A percentile compares a stretch with the other conserved stretches of the same genome.
phyloP scores from a whole-genome alignment of 2,797 vertebrate genomes.

The Hoplostethus mediterraneus region DNA sequence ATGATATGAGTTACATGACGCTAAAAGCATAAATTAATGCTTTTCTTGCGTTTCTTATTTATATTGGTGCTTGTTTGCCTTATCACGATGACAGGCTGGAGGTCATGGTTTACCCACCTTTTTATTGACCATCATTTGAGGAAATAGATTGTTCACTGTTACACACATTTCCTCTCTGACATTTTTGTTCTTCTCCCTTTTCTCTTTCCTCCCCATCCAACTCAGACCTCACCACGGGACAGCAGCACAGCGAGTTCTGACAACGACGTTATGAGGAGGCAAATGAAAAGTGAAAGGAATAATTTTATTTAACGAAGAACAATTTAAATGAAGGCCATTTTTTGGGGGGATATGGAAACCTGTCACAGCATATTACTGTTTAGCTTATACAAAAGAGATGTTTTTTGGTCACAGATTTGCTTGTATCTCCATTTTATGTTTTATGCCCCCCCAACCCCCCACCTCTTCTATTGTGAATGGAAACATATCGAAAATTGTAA shows the following conservation, averaged over 20 bases:
- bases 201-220: conserved; percentile 28
- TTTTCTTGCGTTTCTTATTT: no score
- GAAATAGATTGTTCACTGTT: conserved; percentile 19
- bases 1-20: no score
- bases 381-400: conserved; percentile 71
- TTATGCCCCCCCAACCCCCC: conserved; percentile 10
- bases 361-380: conserved; percentile 73
- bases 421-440: conserved; percentile 65
- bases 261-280: conserved; percentile 80
- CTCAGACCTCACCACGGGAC: conserved; percentile 83
- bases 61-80: no score
- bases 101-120: no score
- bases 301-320: conserved; percentile 78
- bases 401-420: conserved; percentile 72
- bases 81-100: no score
- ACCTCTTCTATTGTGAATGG: conserved; percentile 74
- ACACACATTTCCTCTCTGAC: conserved; percentile 15
- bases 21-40: not conserved
- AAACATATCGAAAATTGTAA: conserved; percentile 77
- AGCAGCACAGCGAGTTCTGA: conserved; percentile 81
- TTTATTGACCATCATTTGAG: conserved; percentile 4
- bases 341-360: conserved; percentile 44
- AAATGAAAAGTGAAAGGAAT: conserved; percentile 44
- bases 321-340: conserved; percentile 72
- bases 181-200: conserved; percentile 17